Percentiles rank a stretch among this genome's conserved stretches.
Evolutionary conservation across 53 echinoderm and acorn worm genomes (phyloP).

Genomic region (Echinometra lucunter): DNA sequence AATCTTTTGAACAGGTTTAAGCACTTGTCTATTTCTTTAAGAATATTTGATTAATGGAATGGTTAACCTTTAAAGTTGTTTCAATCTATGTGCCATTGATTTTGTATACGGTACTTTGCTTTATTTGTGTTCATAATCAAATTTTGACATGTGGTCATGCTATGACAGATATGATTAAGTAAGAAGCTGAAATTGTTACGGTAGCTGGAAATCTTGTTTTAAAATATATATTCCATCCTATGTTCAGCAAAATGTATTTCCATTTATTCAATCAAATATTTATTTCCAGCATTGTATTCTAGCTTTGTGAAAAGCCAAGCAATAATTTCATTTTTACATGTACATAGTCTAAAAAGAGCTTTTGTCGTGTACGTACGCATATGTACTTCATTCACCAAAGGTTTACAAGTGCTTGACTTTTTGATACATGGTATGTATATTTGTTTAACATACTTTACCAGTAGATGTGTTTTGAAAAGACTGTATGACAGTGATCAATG

Average conservation of each 20-base stretch:
- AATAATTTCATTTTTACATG: neutral
- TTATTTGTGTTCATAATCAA: neutral
- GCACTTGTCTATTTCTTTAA: too few species aligned
- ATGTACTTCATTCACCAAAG: neutral
- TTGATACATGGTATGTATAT: neutral
- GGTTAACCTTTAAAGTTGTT: neutral
- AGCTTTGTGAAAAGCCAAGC: neutral
- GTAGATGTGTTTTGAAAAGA: neutral
- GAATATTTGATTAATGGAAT: neutral
- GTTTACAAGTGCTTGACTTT: neutral
- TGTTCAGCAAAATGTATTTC: neutral
- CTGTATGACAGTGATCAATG: neutral
- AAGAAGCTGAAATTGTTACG: neutral
- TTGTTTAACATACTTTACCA: too few species aligned
- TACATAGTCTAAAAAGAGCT: neutral
- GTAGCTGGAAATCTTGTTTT: neutral
- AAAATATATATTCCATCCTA: neutral
- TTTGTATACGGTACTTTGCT: neutral
- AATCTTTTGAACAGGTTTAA: neutral
- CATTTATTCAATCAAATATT: neutral
- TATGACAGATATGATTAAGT: neutral
- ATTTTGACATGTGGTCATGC: neutral
- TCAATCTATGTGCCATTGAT: neutral
- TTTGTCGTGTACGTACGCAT: neutral
- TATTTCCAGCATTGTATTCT: slow-evolving; percentile 11